Percentiles rank a stretch among this genome's conserved stretches.
phyloP scores from a whole-genome alignment of 2,888 invertebrate genomes.

The Elmis aenea region DNA sequence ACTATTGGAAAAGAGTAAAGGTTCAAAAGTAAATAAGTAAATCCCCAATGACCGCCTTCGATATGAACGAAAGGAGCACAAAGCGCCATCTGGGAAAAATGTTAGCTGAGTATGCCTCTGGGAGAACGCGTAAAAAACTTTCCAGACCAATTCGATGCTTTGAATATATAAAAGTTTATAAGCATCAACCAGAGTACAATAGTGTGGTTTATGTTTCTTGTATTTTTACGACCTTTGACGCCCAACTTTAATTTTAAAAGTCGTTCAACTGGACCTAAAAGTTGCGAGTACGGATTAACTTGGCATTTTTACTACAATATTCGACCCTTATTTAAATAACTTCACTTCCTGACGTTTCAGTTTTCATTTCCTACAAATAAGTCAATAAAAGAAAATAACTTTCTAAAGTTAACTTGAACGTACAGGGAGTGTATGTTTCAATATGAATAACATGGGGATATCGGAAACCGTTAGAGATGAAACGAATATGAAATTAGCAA shows the following conservation, averaged over 20 bases:
- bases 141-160: not conserved
- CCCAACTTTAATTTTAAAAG: not conserved
- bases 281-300: not conserved
- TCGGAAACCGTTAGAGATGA: too few relatives aligned
- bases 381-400: too few relatives aligned
- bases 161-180: not conserved
- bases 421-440: too few relatives aligned
- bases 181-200: not conserved
- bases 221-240: not conserved
- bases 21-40: constrained; percentile 1
- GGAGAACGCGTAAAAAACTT: not conserved
- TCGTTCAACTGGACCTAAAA: not conserved
- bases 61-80: not conserved
- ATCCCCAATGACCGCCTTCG: not conserved
- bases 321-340: not conserved
- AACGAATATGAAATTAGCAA: too few relatives aligned
- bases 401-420: too few relatives aligned
- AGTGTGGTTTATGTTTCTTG: not conserved
- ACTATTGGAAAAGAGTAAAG: not conserved
- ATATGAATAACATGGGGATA: too few relatives aligned
- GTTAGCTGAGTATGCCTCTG: not conserved
- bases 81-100: not conserved
- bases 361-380: too few relatives aligned
- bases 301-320: not conserved
- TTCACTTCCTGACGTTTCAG: too few relatives aligned